Evolutionary conservation across 2,797 vertebrate genomes (phyloP), one percentile per base, ranked within the genome.

Genomic region (Megaceryle alcyon): DNA sequence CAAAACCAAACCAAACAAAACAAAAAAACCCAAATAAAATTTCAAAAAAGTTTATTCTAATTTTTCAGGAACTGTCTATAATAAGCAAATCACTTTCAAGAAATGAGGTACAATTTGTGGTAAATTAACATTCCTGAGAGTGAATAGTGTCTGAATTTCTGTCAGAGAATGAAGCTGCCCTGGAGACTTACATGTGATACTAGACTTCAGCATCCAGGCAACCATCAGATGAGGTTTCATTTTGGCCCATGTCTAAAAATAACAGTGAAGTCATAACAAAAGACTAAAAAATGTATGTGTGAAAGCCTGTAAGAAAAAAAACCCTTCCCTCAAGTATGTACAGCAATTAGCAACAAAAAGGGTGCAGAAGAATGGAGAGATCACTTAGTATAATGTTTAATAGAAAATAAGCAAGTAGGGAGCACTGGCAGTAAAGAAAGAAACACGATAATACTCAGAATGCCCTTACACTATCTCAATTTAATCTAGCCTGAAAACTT

Each of bases 401-500:
- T 19, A 68, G 56, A 76, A 91, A 88, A 78, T 53, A 92, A 82
- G 29, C 26, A 88, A 88, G 46, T 49, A 59, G 18, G 41, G 12
- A 93, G 33, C 19, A 69, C 33, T 65, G 56, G 26, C 17, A 90
- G 20, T 59, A 91, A 92, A 82, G 56, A 56, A 82, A 93, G 60
- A 61, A 94, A 87, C 19, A 63, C 44, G 29, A 49, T 86, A 71
- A 90, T 68, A 61, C 26, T 11, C 59, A 68, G 37, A 88, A 88
- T 72, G 46, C 9, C n/a, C 37, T 87, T 81, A 66, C 14, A 1
- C 10, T 94, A 93, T 91, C 73, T 84, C 68, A 68, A 0, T 78
- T 91, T 90, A 91, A 94, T 91, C 89, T 86, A 92, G 9, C 31
- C 73, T 92, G 73, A 73, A 91, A 94, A 88, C 35, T 93, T 96